Base-by-base conservation (phyloP, 2,888 invertebrate species). In the Trichogramma evanescens region DNA sequence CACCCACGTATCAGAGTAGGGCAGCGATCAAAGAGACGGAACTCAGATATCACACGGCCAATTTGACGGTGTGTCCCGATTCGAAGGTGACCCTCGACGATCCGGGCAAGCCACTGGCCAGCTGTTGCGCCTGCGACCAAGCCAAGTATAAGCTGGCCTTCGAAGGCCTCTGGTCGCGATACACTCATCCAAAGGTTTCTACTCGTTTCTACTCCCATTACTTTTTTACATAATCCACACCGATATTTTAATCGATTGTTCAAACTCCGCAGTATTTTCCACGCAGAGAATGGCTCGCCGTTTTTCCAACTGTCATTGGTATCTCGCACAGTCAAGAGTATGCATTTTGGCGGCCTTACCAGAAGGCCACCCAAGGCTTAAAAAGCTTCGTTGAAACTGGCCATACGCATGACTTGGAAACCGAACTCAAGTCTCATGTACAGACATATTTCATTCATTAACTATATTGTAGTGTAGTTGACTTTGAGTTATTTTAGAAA, bases 51-150 rank as follows among this genome's bases (percentile, higher is more conserved):
- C 61, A 64, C 13, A 50, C n/a, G 2, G 52, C 58, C 4, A 64
- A 64, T 9, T 4, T 52, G 26, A 64, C 64, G 40, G 81, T 95
- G 55, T 96, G 96, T 73, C 90, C 89, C 72, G 84, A 85, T 78
- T 88, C 84, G 67, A 82, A 81, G 67, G 84, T 81, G 66, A 81
- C 82, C 56, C 82, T 82, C 57, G 81, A 81, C n/a, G 79, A 79
- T 63, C 82, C 76, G 55, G 80, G 76, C 42, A 80, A 79, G 4
- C 69, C 72, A 4, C 79, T 82, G 58, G 52, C 64, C 1, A 84
- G 85, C 65, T 96, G 96, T 76, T 95, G 95, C 79, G 93, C 95
- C 6, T 96, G 96, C 76, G 95, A 95, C 72, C 94, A 95, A 73
- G 98, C 97, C 60, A 94, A 95, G 77, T 98, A 98, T 78, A 90